Evolutionary conservation across 2,113 vertebrate genomes (phyloP), one percentile per base, ranked within the genome.

Genomic region (Epinephelus lanceolatus): DNA sequence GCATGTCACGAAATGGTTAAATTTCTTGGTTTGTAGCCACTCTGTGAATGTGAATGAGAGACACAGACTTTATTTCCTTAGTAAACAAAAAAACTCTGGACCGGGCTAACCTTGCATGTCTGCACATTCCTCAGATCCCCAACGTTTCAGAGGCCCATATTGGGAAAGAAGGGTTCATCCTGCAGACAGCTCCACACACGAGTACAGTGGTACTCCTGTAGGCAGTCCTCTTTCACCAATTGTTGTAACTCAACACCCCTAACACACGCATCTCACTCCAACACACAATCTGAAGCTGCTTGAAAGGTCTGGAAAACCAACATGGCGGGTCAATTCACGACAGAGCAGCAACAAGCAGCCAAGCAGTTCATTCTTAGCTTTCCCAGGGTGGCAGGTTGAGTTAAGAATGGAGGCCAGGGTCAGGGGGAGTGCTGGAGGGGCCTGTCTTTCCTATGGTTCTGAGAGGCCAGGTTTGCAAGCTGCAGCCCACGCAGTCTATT

Each of bases 121-220:
- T 89, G 78, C 85, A 89, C 87, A 94, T 94, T 94, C 94, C 89
- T 91, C 37, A 80, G 69, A 94, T 87, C 81, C 84, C 76, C 71
- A 89, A 91, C 67, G 73, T 93, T 90, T 90, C 61, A 85, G 90
- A 91, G 91, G 91, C 92, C 86, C 88, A 80, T 71, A 69, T 86
- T 86, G 81, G 84, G 84, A 84, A 78, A 83, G 25, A 81, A 77
- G 76, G 76, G 81, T 87, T 56, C 49, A 84, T 86, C 77, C 59
- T 72, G 83, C 30, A 62, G 27, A 81, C 63, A 71, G 69, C 63
- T 51, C 51, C 71, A 55, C 79, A 76, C 63, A 68, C 21, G n/a
- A 51, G 30, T 5, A 56, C 42, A 68, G 68, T 18, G 27, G 21
- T 82, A 33, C 53, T 81, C 52, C 65, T 45, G 21, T 72, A 84